Base-by-base conservation (phyloP, 2,888 invertebrate species). In the Apodemia hepburni region DNA sequence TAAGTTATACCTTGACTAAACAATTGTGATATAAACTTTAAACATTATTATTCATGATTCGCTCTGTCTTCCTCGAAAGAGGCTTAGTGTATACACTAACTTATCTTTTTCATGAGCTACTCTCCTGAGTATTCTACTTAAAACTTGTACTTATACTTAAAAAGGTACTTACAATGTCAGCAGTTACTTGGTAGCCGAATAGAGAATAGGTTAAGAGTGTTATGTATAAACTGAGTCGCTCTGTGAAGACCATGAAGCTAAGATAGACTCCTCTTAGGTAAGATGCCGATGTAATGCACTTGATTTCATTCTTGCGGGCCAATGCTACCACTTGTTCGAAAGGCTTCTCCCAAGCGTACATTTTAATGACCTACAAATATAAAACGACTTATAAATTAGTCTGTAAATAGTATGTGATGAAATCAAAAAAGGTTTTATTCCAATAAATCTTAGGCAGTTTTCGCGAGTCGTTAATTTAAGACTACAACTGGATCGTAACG, bases 291-390 rank as follows among this genome's bases (percentile, higher is more conserved):
- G 92, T 92, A 70, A 95, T 93, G 72, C 93, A 92, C 60, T 92
- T 88, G 67, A 94, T 93, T 73, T 94, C 95, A 72, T 93, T 94
- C 87, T 93, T 93, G 75, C 98, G 89, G 1, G 97, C 95, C 61
- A 93, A 81, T 9, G 94, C 94, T 3, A 98, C 95, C n/a, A 98
- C 93, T 68, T 95, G 93, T 66, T 96, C 95, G 77, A 98, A 98
- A 0, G 98, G 97, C 71, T 95, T 95, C 81, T 98, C 98, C 96
- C 98, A 98, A 3, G 98, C 97, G 79, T 98, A 98, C 98, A 98
- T 98, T 92, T 98, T 98, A 69, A 98, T 97, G 2, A 98, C 97
- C 92, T 96, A 87, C 75, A 93, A 64, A 60, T 59, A 38, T 8
- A 61, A 47, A 35, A 11, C 9, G 15, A 8, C 15, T 42, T n/a